Evolutionary conservation across 2,797 vertebrate species (phyloP), one percentile per base, ranked within the genome.

Genomic region (Thunnus albacares): DNA sequence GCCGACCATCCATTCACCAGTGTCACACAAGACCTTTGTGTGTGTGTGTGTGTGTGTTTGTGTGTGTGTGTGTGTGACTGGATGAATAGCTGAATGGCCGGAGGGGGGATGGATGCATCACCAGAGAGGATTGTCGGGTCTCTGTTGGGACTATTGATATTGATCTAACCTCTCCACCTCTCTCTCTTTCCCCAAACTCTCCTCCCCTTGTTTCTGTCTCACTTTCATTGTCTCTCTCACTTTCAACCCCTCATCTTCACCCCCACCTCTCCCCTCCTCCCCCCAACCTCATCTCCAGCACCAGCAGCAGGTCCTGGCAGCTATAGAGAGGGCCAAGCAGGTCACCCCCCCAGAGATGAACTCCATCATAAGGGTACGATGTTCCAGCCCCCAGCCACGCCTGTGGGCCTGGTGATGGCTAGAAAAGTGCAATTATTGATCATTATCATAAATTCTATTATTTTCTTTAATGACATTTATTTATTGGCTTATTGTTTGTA

Each of bases 251-350:
- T 64, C 7, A 5, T 47, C 38, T 61, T 55, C 57, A 59, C 59
- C 51, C 18, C 20, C 10, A 24, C 24, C 2, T 24, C 24, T 24
- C 18, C 8, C n/a, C 52, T n/a, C 15, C 2, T 20, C 14, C 20
- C 17, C 24, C 14, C 65, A 43, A 2, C 84, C n/a, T 49, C 62
- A 4, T 79, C 79, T 88, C 9, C 93, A 99, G 98, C 98, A 99
- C 95, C 98, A 99, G 94, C 98, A 99, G 94, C 98, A 99, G 94
- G 98, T 99, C 85, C 93, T 99, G 89, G 98, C 97, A 71, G 98
- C 98, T 80, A 99, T 99, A 2, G 98, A 99, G 90, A 93, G 98
- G 79, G 98, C 98, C 84, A 99, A 99, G 94, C 98, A 99, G 94
- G 98, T 99, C 87, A 99, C 98, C 0, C 97, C 98, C 0, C 98